Evolutionary conservation across 2,797 vertebrate species (phyloP).

Genomic region (Tragopan temminckii): DNA sequence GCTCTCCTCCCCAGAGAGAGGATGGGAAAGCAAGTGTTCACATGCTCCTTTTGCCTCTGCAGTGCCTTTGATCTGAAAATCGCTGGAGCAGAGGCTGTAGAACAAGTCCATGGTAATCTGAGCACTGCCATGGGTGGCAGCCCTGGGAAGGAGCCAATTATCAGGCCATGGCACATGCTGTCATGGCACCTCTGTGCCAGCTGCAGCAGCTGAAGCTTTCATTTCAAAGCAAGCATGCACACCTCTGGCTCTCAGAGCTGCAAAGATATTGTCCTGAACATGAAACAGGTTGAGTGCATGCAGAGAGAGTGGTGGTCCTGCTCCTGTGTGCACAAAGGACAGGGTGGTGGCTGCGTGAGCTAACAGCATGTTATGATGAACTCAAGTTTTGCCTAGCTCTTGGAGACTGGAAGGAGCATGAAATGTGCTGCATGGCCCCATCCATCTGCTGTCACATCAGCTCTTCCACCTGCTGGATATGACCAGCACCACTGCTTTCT

Average conservation of each 20-base stretch:
- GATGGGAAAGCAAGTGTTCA: constrained; percentile 34
- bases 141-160: background rate
- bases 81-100: background rate
- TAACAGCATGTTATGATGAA: background rate
- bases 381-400: background rate
- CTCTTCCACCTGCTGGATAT: background rate
- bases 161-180: background rate
- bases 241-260: background rate
- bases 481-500: accelerated
- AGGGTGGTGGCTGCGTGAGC: background rate
- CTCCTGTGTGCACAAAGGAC: background rate
- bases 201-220: background rate
- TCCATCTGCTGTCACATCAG: background rate
- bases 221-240: background rate
- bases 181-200: accelerated
- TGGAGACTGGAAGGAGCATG: background rate
- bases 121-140: background rate
- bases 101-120: constrained; percentile 24
- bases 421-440: background rate
- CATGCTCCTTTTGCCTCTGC: constrained; percentile 31
- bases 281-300: background rate
- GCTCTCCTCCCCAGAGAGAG: background rate
- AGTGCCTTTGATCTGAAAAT: constrained; percentile 54
- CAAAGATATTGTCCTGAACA: background rate
- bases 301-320: background rate